A percentile compares a stretch with the other conserved stretches of the same genome.
Evolutionary conservation across 2,797 vertebrate species (phyloP).

Genomic region (Allobates femoralis): DNA sequence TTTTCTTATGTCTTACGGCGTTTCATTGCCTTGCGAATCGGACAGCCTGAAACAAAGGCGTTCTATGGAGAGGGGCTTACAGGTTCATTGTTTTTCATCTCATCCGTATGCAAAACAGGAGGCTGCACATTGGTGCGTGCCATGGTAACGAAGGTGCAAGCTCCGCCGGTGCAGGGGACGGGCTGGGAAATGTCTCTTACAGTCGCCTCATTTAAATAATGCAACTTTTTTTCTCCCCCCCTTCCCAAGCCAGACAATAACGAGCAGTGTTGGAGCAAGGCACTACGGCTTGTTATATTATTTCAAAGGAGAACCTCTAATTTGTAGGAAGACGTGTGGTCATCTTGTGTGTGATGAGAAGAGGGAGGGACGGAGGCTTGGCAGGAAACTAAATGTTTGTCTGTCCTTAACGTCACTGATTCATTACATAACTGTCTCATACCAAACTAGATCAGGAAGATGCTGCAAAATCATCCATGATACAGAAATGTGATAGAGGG

Average conservation of each 20-base stretch:
- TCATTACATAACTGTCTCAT: no score
- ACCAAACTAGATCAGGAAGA: no score
- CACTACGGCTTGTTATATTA: constrained; percentile 5
- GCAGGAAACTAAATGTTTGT: background rate
- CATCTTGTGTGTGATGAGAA: constrained; percentile 63
- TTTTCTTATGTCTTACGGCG: constrained; percentile 34
- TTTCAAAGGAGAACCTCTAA: background rate
- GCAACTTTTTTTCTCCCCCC: constrained; percentile 67
- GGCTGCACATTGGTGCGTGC: constrained; percentile 70
- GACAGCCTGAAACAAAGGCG: constrained; percentile 72
- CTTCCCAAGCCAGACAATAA: constrained; percentile 73
- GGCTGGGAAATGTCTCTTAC: constrained; percentile 71
- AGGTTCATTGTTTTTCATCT: constrained; percentile 70
- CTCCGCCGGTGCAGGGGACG: constrained; percentile 66
- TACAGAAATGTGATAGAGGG: background rate
- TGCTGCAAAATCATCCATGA: background rate
- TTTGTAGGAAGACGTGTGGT: constrained; percentile 25
- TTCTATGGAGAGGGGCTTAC: constrained; percentile 73
- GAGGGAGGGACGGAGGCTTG: background rate
- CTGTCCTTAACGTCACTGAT: background rate
- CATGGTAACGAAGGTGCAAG: constrained; percentile 73
- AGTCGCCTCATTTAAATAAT: constrained; percentile 75
- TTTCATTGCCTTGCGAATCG: constrained; percentile 69
- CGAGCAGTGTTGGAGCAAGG: constrained; percentile 71
- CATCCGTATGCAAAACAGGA: constrained; percentile 77